These are phyloP conservation scores for Chrysemys picta DNA, from an alignment of 2,113 vertebrate species.

Conservation along the genomic window DNA sequence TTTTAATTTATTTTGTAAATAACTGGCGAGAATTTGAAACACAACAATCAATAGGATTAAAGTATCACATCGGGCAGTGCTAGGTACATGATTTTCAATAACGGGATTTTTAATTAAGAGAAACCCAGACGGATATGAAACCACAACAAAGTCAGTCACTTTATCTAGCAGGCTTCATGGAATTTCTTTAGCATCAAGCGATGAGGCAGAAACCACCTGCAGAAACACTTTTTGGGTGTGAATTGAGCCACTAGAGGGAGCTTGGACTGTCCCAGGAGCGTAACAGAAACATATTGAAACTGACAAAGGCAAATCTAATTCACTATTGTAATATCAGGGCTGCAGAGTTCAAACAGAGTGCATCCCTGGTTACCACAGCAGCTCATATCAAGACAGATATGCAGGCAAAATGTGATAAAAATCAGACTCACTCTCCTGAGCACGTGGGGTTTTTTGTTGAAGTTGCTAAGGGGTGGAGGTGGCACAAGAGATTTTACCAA, in stretches of 20 bases:
- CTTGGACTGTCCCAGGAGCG: background rate
- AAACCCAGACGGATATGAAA: background rate
- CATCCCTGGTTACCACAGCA: background rate
- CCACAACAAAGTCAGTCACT: background rate
- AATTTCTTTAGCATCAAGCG: background rate
- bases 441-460: background rate
- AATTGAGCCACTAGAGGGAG: background rate
- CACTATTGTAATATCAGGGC: background rate
- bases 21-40: slow-evolving; percentile 14
- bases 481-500: background rate
- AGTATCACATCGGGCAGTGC: background rate
- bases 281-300: background rate
- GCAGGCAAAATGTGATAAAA: background rate
- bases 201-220: background rate
- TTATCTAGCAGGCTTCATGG: slow-evolving; percentile 6
- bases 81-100: slow-evolving; percentile 32
- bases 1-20: background rate
- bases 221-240: background rate
- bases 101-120: slow-evolving; percentile 47
- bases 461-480: background rate
- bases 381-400: background rate
- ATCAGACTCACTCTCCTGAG: background rate
- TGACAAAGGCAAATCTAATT: background rate
- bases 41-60: slow-evolving; percentile 60
- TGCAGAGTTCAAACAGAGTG: background rate